A percentile compares a stretch with the other conserved stretches of the same genome.
Evolutionary conservation across 2,113 vertebrate genomes (phyloP).

Genomic region (Muscicapa adusta): DNA sequence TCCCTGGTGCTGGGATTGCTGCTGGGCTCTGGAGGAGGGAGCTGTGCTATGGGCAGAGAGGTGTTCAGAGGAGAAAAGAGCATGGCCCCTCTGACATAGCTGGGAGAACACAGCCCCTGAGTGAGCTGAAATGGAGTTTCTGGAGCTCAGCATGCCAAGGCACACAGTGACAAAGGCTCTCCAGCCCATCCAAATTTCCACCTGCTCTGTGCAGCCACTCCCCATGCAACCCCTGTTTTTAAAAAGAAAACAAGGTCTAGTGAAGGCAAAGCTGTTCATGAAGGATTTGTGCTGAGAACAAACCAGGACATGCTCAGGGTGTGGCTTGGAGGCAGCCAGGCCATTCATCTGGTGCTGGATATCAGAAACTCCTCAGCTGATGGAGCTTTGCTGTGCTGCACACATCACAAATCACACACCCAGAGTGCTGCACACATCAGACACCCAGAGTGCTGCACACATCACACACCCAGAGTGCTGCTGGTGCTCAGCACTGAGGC

Average conservation of each 20-base stretch:
- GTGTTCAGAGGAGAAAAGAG: background rate
- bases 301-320: background rate
- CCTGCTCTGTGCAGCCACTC: background rate
- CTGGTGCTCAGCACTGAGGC: background rate
- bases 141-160: background rate
- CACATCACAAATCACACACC: background rate
- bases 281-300: background rate
- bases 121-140: background rate
- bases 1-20: too few relatives aligned
- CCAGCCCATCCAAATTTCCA: fast-evolving
- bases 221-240: background rate
- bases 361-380: background rate
- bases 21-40: background rate
- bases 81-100: fast-evolving
- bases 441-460: background rate
- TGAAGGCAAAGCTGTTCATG: background rate
- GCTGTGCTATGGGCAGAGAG: background rate
- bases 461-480: background rate
- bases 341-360: background rate
- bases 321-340: fast-evolving
- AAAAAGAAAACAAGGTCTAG: background rate
- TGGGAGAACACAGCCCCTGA: too few relatives aligned
- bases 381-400: background rate
- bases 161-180: background rate
- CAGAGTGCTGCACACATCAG: background rate